Evolutionary conservation across 2,113 vertebrate species (phyloP).

Genomic region (Numida meleagris): DNA sequence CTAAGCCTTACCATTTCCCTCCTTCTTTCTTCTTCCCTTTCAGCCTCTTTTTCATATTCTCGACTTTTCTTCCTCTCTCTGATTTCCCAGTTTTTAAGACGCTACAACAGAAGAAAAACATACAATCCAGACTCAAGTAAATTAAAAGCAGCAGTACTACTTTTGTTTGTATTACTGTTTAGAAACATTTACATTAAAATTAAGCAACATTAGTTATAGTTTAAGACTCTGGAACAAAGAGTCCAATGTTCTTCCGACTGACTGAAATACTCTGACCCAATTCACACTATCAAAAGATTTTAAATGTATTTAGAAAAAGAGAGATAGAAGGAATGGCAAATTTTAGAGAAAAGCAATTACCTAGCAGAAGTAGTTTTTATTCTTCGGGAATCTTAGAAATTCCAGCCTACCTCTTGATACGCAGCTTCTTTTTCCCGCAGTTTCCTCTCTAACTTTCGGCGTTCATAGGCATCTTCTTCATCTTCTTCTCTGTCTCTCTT

Average conservation of each 20-base stretch:
- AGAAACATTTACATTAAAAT: not conserved
- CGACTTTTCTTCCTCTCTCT: slow-evolving; percentile 95
- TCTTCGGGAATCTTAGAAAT: not conserved
- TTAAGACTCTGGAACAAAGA: not conserved
- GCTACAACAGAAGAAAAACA: slow-evolving; percentile 73
- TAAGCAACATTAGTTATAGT: not conserved
- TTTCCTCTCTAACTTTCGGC: slow-evolving; percentile 94
- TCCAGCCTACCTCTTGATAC: slow-evolving; percentile 90
- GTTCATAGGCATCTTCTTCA: slow-evolving; percentile 95
- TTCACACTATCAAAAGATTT: not conserved
- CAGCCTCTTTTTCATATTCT: slow-evolving; percentile 93
- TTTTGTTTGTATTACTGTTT: not conserved
- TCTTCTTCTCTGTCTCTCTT: slow-evolving; percentile 95
- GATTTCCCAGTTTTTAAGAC: slow-evolving; percentile 98
- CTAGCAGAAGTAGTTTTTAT: not conserved
- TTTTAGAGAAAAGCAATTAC: not conserved
- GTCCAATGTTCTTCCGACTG: not conserved
- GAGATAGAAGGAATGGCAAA: rapidly evolving
- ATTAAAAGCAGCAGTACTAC: not conserved
- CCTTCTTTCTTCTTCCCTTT: slow-evolving; percentile 94
- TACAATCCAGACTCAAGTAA: not conserved
- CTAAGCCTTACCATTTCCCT: slow-evolving; percentile 88
- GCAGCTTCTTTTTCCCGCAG: slow-evolving; percentile 97
- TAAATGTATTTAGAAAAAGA: not conserved
- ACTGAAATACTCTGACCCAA: not conserved